Evolutionary conservation across 2,113 vertebrate species (phyloP).

Genomic region (Egretta garzetta): DNA sequence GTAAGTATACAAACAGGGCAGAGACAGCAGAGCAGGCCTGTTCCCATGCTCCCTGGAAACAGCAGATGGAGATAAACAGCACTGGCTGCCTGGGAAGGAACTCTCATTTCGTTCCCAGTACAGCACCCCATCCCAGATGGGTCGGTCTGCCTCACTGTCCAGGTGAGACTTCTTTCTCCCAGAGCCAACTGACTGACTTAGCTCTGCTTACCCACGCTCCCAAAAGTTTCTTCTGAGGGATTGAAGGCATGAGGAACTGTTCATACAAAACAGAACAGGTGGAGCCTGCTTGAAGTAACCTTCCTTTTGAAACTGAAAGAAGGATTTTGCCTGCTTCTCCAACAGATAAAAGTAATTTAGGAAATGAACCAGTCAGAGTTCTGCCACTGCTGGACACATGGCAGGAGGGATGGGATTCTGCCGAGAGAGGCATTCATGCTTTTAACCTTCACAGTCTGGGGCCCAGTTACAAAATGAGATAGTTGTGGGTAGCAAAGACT

Average conservation of each 20-base stretch:
- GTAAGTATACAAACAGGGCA: not conserved
- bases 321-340: not conserved
- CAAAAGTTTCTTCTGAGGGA: not conserved
- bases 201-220: not conserved
- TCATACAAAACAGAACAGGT: not conserved
- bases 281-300: not conserved
- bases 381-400: not conserved
- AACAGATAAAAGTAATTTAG: not conserved
- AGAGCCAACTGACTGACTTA: not conserved
- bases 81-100: not conserved
- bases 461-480: not conserved
- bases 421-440: rapidly evolving
- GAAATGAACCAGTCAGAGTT: not conserved
- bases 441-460: not conserved
- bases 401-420: not conserved
- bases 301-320: not conserved
- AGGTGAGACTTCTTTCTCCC: not conserved
- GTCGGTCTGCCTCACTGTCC: not conserved
- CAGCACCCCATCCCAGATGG: not conserved
- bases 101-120: not conserved
- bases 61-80: not conserved
- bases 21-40: not conserved
- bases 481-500: not conserved
- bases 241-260: not conserved
- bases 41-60: not conserved